Conservation (phyloP, 2,888 invertebrate species). For the Caenorhabditis virilis region DNA sequence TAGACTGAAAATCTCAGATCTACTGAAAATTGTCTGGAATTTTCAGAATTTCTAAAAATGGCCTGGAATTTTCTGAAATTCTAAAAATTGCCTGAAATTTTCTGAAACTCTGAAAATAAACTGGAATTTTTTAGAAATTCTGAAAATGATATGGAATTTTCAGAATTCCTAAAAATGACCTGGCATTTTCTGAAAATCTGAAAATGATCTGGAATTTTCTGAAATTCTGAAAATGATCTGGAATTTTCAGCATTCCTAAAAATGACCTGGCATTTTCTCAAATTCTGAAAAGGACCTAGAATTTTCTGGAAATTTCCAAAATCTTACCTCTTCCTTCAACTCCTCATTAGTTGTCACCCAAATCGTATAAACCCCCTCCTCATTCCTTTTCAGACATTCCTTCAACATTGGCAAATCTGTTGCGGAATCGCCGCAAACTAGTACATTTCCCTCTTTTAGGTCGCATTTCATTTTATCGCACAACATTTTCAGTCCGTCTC, state of each 20-base stretch:
- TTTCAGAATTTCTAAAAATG: too few relatives aligned
- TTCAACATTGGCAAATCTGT: constrained; percentile 68
- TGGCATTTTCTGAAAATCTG: background rate
- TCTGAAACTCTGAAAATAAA: too few relatives aligned
- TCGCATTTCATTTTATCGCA: constrained; percentile 46
- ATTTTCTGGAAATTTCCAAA: constrained; percentile 1
- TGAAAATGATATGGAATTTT: too few relatives aligned
- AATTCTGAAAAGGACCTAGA: background rate
- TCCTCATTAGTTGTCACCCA: constrained; percentile 62
- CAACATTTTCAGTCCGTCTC: constrained; percentile 64
- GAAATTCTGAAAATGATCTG: too few relatives aligned
- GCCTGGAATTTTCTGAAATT: too few relatives aligned
- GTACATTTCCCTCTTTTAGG: constrained; percentile 61
- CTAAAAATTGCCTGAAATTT: too few relatives aligned
- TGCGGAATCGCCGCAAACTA: constrained; percentile 67
- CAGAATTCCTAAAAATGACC: too few relatives aligned
- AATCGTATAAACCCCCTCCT: constrained; percentile 63
- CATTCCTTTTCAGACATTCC: constrained; percentile 61
- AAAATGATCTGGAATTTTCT: too few relatives aligned
- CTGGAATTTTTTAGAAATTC: too few relatives aligned
- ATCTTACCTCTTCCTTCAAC: constrained; percentile 50
- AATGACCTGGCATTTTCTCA: constrained; percentile 1
- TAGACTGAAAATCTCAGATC: too few relatives aligned
- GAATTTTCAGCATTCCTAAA: too few relatives aligned
- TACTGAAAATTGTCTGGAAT: too few relatives aligned